These are phyloP conservation scores for Eriosoma lanigerum DNA, from an alignment of 1,140 invertebrate genomes.

Conservation along the genomic window DNA sequence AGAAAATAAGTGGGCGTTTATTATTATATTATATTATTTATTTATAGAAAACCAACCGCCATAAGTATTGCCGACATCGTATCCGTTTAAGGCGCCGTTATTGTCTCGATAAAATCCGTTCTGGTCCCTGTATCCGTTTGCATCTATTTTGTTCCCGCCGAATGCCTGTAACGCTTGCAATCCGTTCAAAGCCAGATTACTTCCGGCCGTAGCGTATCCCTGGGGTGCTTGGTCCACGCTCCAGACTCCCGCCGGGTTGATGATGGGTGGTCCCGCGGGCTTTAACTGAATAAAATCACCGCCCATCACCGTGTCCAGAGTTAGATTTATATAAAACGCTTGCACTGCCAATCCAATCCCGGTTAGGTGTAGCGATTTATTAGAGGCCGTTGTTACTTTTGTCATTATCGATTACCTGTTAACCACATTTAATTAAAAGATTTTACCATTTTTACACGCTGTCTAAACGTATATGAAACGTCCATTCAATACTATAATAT, in stretches of 20 bases:
- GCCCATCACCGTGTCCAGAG: conserved; percentile 53
- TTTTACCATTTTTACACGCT: too few relatives aligned
- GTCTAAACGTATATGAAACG: too few relatives aligned
- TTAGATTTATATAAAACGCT: conserved; percentile 54
- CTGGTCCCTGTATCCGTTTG: conserved; percentile 53
- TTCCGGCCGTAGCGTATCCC: conserved; percentile 43
- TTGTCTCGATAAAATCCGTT: conserved; percentile 54
- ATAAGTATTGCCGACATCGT: conserved; percentile 54
- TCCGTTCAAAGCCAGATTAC: conserved; percentile 51
- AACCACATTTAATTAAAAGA: background rate
- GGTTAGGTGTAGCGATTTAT: conserved; percentile 54
- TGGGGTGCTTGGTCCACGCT: conserved; percentile 44
- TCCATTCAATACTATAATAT: too few relatives aligned
- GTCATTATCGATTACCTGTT: conserved; percentile 42
- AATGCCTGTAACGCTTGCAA: conserved; percentile 47
- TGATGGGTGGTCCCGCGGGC: conserved; percentile 53
- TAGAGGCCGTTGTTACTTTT: conserved; percentile 49
- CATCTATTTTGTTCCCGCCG: conserved; percentile 49
- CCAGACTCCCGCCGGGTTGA: conserved; percentile 53
- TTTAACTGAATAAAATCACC: conserved; percentile 53
- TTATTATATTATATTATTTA: background rate
- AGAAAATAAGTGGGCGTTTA: too few relatives aligned
- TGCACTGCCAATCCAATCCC: conserved; percentile 54
- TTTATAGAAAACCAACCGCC: conserved; percentile 52
- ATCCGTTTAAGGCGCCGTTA: conserved; percentile 53